phyloP scores from a whole-genome alignment of 2,797 vertebrate species.

The Cottoperca gobio region DNA sequence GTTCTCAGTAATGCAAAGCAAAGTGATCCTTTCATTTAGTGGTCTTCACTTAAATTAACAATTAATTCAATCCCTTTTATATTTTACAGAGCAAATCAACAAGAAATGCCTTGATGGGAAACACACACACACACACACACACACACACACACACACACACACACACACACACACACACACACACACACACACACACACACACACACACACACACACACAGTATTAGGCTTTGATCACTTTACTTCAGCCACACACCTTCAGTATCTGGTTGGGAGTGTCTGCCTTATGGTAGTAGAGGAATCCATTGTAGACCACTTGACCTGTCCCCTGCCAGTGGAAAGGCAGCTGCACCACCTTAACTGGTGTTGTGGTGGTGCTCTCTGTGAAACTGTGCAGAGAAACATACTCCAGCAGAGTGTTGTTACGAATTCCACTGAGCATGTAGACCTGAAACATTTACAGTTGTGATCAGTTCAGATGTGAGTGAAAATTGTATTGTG shows the following conservation, averaged over 20 bases:
- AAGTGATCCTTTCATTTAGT: neutral
- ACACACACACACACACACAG: slow-evolving; percentile 39
- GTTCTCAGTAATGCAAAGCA: neutral
- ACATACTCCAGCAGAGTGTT: slow-evolving; percentile 86
- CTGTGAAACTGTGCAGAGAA: slow-evolving; percentile 87
- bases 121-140: slow-evolving; percentile 7
- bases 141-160: slow-evolving; percentile 47
- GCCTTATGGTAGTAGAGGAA: slow-evolving; percentile 92
- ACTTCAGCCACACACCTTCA: slow-evolving; percentile 85
- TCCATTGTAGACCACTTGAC: slow-evolving; percentile 87
- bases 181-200: slow-evolving; percentile 47
- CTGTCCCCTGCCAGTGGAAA: slow-evolving; percentile 91
- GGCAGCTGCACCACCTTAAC: slow-evolving; percentile 84
- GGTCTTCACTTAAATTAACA: neutral
- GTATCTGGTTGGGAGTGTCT: slow-evolving; percentile 89
- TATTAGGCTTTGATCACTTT: neutral
- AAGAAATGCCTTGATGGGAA: neutral
- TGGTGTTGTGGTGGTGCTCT: slow-evolving; percentile 71
- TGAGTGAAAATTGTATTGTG: neutral
- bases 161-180: slow-evolving; percentile 47
- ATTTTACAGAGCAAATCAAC: neutral
- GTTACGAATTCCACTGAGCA: slow-evolving; percentile 89
- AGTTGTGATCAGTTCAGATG: neutral
- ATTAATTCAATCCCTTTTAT: neutral
- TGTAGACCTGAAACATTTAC: slow-evolving; percentile 83